Conservation (phyloP, 2,888 invertebrate species). For the Eledona agricola region DNA sequence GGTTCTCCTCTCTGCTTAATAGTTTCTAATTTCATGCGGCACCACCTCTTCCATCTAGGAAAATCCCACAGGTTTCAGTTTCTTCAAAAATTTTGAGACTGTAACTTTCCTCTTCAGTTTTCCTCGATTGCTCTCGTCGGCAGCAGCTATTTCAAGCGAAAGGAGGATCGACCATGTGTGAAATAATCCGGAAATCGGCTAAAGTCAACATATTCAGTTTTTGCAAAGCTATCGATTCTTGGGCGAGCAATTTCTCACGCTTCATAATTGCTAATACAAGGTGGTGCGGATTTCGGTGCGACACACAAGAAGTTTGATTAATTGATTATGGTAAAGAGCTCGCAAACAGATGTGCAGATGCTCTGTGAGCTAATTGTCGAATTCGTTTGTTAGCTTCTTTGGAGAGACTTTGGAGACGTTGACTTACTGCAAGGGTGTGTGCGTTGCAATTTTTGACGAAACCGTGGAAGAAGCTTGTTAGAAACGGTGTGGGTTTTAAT, state of each 20-base stretch:
- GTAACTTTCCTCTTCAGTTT: too few relatives aligned
- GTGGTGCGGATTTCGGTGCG: constrained; percentile 42
- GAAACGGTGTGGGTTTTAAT: constrained; percentile 45
- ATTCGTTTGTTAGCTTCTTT: constrained; percentile 3
- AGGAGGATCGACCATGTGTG: too few relatives aligned
- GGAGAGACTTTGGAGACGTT: not conserved
- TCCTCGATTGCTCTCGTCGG: too few relatives aligned
- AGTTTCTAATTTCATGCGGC: constrained; percentile 3
- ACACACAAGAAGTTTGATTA: constrained; percentile 47
- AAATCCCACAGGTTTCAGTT: too few relatives aligned
- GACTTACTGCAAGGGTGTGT: constrained; percentile 9
- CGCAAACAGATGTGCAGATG: too few relatives aligned
- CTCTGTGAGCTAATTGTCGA: too few relatives aligned
- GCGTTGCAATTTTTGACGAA: constrained; percentile 14
- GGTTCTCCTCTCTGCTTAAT: constrained; percentile 9
- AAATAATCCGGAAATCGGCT: too few relatives aligned
- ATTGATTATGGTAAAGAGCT: constrained; percentile 38
- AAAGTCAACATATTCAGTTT: not conserved
- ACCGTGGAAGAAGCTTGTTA: constrained; percentile 15
- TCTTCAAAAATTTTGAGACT: too few relatives aligned
- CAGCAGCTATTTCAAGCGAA: too few relatives aligned
- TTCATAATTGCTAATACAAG: constrained; percentile 38
- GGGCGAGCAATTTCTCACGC: constrained; percentile 43
- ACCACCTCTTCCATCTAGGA: not conserved
- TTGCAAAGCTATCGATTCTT: too few relatives aligned